Evolutionary conservation across 2,797 vertebrate species (phyloP).

Genomic region (Tympanoctomys barrerae): DNA sequence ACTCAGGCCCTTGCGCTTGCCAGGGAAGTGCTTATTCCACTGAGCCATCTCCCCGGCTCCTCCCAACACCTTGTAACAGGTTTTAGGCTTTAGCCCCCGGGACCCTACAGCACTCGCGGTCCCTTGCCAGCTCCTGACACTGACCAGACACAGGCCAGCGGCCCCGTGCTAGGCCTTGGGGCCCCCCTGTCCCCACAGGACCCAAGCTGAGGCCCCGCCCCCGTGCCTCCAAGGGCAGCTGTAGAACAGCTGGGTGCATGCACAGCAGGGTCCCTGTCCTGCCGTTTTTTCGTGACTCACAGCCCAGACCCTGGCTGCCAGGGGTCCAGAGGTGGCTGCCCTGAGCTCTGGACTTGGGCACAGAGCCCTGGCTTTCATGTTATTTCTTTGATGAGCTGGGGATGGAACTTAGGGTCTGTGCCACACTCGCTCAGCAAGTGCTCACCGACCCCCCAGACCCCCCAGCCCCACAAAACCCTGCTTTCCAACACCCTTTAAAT

Average conservation of each 20-base stretch:
- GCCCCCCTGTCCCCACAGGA: neutral
- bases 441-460: neutral
- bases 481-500: constrained; percentile 3
- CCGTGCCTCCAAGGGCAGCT: constrained; percentile 1
- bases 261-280: neutral
- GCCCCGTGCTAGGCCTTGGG: neutral
- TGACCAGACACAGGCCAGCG: neutral
- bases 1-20: no score
- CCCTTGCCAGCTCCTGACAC: neutral
- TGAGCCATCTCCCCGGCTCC: neutral
- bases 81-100: neutral
- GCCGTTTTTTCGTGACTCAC: neutral
- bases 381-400: neutral
- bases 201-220: neutral
- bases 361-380: neutral
- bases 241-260: constrained; percentile 48
- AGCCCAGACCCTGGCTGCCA: neutral
- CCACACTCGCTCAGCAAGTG: neutral
- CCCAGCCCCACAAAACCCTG: neutral
- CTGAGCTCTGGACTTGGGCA: neutral
- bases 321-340: neutral
- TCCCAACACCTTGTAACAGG: neutral
- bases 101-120: rapidly evolving
- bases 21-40: no score
- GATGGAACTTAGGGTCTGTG: neutral